Evolutionary conservation across 2,113 vertebrate species (phyloP), one percentile per base, ranked within the genome.

Genomic region (Aleadryas rufinucha): DNA sequence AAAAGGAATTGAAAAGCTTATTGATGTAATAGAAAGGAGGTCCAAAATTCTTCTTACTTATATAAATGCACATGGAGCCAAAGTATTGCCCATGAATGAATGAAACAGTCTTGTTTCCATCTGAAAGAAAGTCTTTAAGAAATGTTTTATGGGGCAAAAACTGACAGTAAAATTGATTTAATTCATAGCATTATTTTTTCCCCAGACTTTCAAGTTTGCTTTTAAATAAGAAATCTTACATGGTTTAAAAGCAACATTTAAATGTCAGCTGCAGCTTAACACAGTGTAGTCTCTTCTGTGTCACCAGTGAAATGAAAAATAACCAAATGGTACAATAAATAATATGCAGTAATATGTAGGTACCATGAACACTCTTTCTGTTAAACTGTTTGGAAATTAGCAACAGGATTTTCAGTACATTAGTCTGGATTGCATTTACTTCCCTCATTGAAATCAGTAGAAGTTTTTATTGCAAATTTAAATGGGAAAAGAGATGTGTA

Each of bases 1-100:
- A 49, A 98, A 97, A 95, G 99, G 99, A 93, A 99, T 99, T 76
- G 99, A 99, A 96, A 99, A 99, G 78, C 98, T 99, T 68, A 99
- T 99, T 39, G 99, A 99, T 54, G 99, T 99, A 4, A 95, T 99
- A 41, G 99, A 99, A 96, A 98, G 96, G 90, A 98, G 99, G 79
- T 98, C 98, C 53, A 98, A 97, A 86, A 98, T 99, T 93, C 98
- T 99, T 81, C 98, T 99, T 72, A 99, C 99, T 60, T 99, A 99
- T 63, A 98, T 99, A 97, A 99, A 98, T 31, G 99, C 99, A 11
- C 99, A 99, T 27, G 99, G 99, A 89, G 98, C 98, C 94, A 98
- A 97, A 97, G 97, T 99, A 60, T 41, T 98, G 33, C 83, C 98
- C 12, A 99, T 99, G 99, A 98, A 98, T 74, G 97, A 97, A 44